Percentiles rank a stretch among this genome's conserved stretches.
Evolutionary conservation across 2,113 vertebrate species (phyloP).

Genomic region (Diadophis punctatus): DNA sequence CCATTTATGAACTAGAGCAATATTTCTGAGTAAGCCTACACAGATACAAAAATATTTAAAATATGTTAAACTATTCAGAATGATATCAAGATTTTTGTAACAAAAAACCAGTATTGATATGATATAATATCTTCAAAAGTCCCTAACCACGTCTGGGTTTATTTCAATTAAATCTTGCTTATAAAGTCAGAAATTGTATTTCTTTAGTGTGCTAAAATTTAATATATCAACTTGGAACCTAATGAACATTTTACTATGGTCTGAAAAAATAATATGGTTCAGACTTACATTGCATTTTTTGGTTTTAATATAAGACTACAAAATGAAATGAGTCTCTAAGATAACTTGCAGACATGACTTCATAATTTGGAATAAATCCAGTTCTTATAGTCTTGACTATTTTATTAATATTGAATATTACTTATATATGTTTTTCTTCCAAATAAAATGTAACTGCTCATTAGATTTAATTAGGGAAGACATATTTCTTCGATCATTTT

Average conservation of each 20-base stretch:
- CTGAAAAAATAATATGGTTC: background rate
- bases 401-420: background rate
- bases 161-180: background rate
- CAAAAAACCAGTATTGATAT: background rate
- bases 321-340: background rate
- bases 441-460: background rate
- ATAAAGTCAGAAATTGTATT: background rate
- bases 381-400: background rate
- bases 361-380: background rate
- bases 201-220: background rate
- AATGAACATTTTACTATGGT: background rate
- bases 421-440: background rate
- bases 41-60: background rate
- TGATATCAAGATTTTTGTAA: background rate
- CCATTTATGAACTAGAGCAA: background rate
- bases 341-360: background rate
- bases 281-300: background rate
- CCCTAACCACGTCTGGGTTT: background rate
- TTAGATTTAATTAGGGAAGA: background rate
- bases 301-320: background rate
- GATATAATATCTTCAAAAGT: background rate
- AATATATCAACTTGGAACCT: background rate
- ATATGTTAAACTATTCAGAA: background rate
- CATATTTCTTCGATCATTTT: background rate
- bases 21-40: background rate